Percentiles rank a stretch among this genome's conserved stretches.
Evolutionary conservation across 2,113 vertebrate genomes (phyloP).

Genomic region (Procavia capensis): DNA sequence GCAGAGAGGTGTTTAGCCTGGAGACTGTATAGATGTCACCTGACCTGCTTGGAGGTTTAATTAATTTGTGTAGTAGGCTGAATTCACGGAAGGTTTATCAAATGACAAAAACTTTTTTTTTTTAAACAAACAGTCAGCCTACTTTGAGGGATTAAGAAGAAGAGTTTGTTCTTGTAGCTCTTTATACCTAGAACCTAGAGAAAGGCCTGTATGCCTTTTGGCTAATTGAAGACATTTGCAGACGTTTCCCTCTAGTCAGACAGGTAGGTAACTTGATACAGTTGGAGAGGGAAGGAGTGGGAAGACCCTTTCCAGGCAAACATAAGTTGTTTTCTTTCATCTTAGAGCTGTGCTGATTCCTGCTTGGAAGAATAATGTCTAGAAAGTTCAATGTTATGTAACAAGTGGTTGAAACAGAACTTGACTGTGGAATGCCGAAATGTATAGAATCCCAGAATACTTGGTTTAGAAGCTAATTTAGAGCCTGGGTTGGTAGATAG

Average conservation of each 20-base stretch:
- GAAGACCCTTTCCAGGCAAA: neutral
- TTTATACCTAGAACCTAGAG: neutral
- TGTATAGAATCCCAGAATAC: neutral
- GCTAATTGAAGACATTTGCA: slow-evolving; percentile 12
- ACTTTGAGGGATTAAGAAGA: neutral
- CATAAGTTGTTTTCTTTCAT: no score
- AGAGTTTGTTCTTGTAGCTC: neutral
- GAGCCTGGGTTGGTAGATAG: neutral
- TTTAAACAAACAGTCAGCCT: neutral
- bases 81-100: neutral
- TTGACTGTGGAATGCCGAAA: neutral
- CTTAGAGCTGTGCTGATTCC: neutral
- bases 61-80: neutral
- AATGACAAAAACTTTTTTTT: neutral
- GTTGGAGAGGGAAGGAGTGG: neutral
- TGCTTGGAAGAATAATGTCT: neutral
- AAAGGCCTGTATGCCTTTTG: slow-evolving; percentile 35
- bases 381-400: neutral
- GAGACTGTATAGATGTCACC: neutral
- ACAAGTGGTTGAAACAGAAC: neutral
- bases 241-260: neutral
- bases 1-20: neutral
- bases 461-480: slow-evolving; percentile 20
- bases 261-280: neutral
- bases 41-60: neutral